These are phyloP conservation scores for Aquatica leii DNA, from an alignment of 2,888 invertebrate species.

Conservation along the genomic window DNA sequence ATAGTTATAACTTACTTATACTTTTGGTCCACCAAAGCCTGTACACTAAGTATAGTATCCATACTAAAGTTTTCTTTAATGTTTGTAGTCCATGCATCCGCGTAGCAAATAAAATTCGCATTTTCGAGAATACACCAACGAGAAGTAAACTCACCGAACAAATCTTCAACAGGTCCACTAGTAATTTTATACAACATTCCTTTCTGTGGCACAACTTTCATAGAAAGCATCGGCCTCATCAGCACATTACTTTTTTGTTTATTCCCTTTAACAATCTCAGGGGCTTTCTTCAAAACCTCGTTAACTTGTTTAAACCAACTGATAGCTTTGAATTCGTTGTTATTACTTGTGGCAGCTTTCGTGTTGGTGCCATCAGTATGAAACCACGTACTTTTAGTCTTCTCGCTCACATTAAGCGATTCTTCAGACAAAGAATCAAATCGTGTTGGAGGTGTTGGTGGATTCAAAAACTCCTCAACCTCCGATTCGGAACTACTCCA, in stretches of 20 bases:
- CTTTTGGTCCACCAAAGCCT: constrained; percentile 67
- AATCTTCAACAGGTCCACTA: constrained; percentile 72
- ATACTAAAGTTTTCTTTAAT: constrained; percentile 76
- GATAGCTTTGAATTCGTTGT: constrained; percentile 58
- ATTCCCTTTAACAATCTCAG: constrained; percentile 59
- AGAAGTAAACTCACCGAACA: constrained; percentile 79
- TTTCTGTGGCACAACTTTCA: constrained; percentile 64
- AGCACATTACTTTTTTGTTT: constrained; percentile 56
- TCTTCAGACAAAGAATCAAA: constrained; percentile 70
- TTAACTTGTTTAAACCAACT: constrained; percentile 58
- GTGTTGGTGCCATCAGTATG: constrained; percentile 36
- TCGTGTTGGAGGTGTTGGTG: constrained; percentile 71
- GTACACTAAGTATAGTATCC: constrained; percentile 71
- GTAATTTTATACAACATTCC: constrained; percentile 69
- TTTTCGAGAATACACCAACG: constrained; percentile 77
- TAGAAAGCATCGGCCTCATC: constrained; percentile 64
- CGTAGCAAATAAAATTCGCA: constrained; percentile 75
- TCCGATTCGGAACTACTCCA: constrained; percentile 63
- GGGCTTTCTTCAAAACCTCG: constrained; percentile 64
- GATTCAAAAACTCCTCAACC: constrained; percentile 63
- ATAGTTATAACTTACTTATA: constrained; percentile 55
- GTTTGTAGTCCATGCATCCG: constrained; percentile 74
- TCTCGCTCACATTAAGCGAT: constrained; percentile 43
- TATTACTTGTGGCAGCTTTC: constrained; percentile 9
- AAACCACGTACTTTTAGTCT: constrained; percentile 53